Percentiles rank a stretch among this genome's conserved stretches.
Evolutionary conservation across 2,797 vertebrate species (phyloP).

Genomic region (Thamnophis elegans): DNA sequence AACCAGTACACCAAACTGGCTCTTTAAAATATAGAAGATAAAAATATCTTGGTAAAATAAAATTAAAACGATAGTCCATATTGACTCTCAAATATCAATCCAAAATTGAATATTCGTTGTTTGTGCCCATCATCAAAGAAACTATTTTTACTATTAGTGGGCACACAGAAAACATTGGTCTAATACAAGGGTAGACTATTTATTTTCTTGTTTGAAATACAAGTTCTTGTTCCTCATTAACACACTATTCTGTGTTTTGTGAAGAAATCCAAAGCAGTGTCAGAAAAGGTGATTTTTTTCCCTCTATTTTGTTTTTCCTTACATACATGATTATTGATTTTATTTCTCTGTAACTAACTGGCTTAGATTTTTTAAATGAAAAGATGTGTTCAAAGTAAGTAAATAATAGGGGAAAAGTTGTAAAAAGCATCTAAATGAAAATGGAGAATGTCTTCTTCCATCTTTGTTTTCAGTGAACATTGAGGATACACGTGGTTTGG

Average conservation of each 20-base stretch:
- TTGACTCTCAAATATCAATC: neutral
- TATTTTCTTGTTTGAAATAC: neutral
- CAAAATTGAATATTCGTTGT: neutral
- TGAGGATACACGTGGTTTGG: neutral
- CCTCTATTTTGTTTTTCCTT: neutral
- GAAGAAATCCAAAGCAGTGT: neutral
- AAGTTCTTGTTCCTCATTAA: neutral
- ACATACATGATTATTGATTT: neutral
- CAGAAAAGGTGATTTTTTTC: neutral
- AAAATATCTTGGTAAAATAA: neutral
- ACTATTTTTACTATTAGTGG: neutral
- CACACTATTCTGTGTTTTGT: neutral
- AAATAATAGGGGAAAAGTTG: neutral
- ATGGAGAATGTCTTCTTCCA: neutral
- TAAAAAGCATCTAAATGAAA: neutral
- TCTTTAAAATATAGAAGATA: neutral
- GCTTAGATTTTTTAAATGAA: neutral
- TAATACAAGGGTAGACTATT: neutral
- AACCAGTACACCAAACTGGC: neutral
- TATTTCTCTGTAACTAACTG: neutral
- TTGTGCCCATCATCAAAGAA: neutral
- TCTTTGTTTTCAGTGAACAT: neutral
- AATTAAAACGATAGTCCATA: neutral
- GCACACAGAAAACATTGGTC: neutral
- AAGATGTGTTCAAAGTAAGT: neutral